A percentile compares a stretch with the other conserved stretches of the same genome.
Evolutionary conservation across 2,797 vertebrate genomes (phyloP).

Genomic region (Squalus acanthias): DNA sequence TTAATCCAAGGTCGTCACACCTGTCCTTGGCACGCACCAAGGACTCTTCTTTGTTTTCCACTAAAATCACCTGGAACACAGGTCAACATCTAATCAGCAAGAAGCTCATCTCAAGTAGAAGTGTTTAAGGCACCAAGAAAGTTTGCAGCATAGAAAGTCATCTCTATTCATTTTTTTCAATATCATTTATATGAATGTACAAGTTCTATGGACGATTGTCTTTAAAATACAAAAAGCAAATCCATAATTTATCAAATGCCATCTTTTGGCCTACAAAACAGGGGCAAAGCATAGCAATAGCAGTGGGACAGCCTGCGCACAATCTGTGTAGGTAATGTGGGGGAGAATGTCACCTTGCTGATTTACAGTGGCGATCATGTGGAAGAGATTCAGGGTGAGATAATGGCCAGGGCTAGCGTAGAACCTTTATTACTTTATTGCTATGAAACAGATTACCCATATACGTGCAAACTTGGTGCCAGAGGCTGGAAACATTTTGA

Average conservation of each 20-base stretch:
- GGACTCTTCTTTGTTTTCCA: conserved; percentile 96
- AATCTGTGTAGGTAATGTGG: too few species aligned
- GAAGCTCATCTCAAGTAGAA: neutral
- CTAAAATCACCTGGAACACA: conserved; percentile 72
- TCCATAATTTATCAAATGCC: neutral
- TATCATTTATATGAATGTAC: neutral
- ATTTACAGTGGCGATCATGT: neutral
- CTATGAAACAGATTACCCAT: neutral
- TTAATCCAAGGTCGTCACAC: conserved; percentile 70
- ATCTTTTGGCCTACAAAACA: neutral
- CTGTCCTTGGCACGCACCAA: conserved; percentile 79
- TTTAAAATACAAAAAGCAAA: neutral
- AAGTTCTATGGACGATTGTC: neutral
- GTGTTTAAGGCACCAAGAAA: neutral
- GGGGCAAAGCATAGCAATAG: neutral
- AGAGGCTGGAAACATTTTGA: neutral
- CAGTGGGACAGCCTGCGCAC: too few species aligned
- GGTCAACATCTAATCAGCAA: neutral
- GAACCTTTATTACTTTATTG: neutral
- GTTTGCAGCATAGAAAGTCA: neutral
- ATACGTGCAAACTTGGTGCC: neutral
- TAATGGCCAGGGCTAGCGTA: neutral
- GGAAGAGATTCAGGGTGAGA: neutral
- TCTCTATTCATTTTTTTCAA: neutral
- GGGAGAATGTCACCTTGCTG: neutral